These are phyloP conservation scores for Notocelia uddmanniana DNA, from an alignment of 2,888 invertebrate species.

Conservation along the genomic window DNA sequence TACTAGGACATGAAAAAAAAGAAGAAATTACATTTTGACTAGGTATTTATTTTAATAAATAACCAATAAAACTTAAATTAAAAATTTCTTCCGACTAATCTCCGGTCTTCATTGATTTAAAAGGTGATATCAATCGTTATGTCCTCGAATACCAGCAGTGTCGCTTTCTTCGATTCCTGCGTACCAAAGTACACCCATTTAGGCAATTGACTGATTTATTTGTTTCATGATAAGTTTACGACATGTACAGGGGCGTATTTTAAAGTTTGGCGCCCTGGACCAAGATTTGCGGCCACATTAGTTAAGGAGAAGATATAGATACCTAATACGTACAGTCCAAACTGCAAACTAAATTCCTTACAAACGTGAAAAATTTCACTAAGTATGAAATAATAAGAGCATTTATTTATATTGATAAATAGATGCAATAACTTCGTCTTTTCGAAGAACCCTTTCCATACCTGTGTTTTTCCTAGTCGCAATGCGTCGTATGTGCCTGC, in stretches of 20 bases:
- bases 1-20: conserved; percentile 4
- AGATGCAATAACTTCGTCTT: too few relatives aligned
- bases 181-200: conserved; percentile 52
- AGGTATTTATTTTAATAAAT: conserved; percentile 31
- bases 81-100: background rate
- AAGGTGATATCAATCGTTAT: conserved; percentile 67
- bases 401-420: too few relatives aligned
- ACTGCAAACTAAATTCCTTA: too few relatives aligned
- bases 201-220: background rate
- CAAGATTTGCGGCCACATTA: too few relatives aligned
- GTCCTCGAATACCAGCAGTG: conserved; percentile 70
- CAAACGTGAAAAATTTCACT: too few relatives aligned
- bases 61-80: too few relatives aligned
- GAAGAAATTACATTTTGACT: conserved; percentile 3
- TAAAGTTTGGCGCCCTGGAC: too few relatives aligned
- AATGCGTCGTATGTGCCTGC: too few relatives aligned
- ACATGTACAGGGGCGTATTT: background rate
- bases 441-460: background rate
- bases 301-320: too few relatives aligned
- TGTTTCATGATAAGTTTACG: background rate
- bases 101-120: conserved; percentile 48
- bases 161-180: conserved; percentile 65
- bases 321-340: too few relatives aligned
- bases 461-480: conserved; percentile 83
- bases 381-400: too few relatives aligned